These are phyloP conservation scores for Albula glossodonta DNA, from an alignment of 2,113 vertebrate species.

Conservation along the genomic window DNA sequence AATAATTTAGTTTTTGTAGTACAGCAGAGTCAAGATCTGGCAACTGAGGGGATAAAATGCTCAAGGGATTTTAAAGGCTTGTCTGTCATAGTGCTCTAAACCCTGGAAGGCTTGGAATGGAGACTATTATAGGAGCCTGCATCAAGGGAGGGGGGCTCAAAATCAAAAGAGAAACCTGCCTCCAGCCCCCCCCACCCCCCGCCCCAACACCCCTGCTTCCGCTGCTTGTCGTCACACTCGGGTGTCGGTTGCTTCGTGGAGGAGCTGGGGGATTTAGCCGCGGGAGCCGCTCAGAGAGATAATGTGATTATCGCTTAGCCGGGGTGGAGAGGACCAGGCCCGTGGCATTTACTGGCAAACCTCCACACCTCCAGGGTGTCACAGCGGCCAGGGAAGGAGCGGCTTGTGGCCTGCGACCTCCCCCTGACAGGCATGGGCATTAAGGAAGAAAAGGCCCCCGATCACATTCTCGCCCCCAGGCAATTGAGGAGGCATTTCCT, in stretches of 20 bases:
- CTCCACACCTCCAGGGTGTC: not conserved
- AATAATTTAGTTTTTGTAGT: not conserved
- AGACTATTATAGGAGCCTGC: not conserved
- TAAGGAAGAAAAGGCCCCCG: not conserved
- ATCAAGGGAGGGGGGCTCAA: not conserved
- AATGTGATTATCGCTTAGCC: not conserved
- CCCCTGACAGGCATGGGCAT: not conserved
- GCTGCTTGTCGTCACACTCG: not conserved
- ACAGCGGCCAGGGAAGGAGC: not conserved
- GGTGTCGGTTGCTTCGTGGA: slow-evolving; percentile 4
- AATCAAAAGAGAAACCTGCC: not conserved
- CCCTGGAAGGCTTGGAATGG: not conserved
- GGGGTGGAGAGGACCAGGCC: not conserved
- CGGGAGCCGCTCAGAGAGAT: not conserved
- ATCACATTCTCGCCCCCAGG: not conserved
- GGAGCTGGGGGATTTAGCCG: not conserved
- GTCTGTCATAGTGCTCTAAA: no score
- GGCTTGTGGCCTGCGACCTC: not conserved
- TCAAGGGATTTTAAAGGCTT: no score
- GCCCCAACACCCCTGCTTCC: slow-evolving; percentile 3
- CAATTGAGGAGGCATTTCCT: not conserved
- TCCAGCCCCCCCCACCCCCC: no score
- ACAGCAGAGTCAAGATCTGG: no score
- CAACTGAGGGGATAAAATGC: not conserved
- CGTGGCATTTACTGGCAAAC: slow-evolving; percentile 12